Conservation (phyloP, 2,888 invertebrate genomes). For the Idaea biselata region DNA sequence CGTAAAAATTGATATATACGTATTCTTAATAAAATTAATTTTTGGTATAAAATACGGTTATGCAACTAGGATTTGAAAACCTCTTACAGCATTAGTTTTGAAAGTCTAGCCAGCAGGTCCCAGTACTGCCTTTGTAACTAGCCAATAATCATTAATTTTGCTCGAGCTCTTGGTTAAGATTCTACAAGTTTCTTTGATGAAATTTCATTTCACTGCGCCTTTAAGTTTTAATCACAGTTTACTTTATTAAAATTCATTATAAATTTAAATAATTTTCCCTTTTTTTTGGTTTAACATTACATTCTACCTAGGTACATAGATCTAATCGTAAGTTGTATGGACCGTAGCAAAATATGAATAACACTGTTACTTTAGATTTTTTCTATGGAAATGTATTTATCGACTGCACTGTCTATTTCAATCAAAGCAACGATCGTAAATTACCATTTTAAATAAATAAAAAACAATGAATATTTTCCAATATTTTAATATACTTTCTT, state of each 20-base stretch:
- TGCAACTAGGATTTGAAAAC: conserved; percentile 4
- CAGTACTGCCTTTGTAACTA: conserved; percentile 18
- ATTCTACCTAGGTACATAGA: too few relatives aligned
- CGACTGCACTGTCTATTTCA: too few relatives aligned
- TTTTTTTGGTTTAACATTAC: background rate
- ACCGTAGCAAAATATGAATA: too few relatives aligned
- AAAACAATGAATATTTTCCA: too few relatives aligned
- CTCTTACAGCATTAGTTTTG: conserved; percentile 26
- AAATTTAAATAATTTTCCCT: background rate
- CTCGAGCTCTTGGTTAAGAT: conserved; percentile 33
- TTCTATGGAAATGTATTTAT: too few relatives aligned
- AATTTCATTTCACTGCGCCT: conserved; percentile 37
- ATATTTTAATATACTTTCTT: background rate
- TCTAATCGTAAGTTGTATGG: too few relatives aligned
- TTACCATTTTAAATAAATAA: too few relatives aligned
- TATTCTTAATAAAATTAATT: background rate
- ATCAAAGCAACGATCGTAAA: too few relatives aligned
- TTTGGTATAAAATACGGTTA: conserved; percentile 4
- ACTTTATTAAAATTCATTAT: conserved; percentile 1
- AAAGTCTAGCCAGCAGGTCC: conserved; percentile 18
- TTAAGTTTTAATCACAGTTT: conserved; percentile 1
- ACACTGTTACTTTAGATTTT: too few relatives aligned
- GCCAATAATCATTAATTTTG: conserved; percentile 47
- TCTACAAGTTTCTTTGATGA: conserved; percentile 38
- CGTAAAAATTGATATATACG: too few relatives aligned